Conservation (phyloP, 2,113 vertebrate genomes). For the Tachysurus fulvidraco region DNA sequence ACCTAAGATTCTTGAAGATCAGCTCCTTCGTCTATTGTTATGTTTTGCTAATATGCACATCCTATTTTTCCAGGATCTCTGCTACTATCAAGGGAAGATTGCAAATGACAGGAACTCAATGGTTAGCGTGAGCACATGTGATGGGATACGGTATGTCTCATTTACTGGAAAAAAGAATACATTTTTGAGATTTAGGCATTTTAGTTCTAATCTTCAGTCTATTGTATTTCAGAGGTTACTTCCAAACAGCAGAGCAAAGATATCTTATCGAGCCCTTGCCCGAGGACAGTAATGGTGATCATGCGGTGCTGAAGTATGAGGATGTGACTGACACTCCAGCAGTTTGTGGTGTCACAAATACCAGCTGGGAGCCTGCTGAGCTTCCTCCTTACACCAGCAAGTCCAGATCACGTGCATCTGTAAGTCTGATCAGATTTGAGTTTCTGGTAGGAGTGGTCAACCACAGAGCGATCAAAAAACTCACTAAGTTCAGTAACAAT, state of each 20-base stretch:
- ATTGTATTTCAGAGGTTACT: conserved; percentile 68
- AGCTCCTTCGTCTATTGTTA: neutral
- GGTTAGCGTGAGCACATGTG: conserved; percentile 77
- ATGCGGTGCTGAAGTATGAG: conserved; percentile 61
- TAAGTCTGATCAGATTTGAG: conserved; percentile 32
- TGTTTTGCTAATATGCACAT: neutral
- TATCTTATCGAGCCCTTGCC: conserved; percentile 75
- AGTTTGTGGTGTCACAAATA: conserved; percentile 77
- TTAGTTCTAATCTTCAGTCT: neutral
- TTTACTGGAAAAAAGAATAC: neutral
- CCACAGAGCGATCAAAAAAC: neutral
- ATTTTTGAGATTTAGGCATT: neutral
- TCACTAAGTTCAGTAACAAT: neutral
- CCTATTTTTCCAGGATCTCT: conserved; percentile 70
- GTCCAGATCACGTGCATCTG: conserved; percentile 66
- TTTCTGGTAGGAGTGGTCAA: neutral
- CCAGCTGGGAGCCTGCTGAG: conserved; percentile 61
- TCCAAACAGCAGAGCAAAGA: conserved; percentile 70
- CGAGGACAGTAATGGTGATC: conserved; percentile 62
- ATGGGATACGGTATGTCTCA: conserved; percentile 73
- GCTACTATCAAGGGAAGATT: conserved; percentile 78
- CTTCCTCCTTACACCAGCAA: conserved; percentile 63
- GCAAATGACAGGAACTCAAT: conserved; percentile 68
- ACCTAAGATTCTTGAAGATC: neutral
- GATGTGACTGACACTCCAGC: conserved; percentile 44